Evolutionary conservation across 1,140 invertebrate species (phyloP), one percentile per base, ranked within the genome.

Genomic region (Aphaenogaster rudis): DNA sequence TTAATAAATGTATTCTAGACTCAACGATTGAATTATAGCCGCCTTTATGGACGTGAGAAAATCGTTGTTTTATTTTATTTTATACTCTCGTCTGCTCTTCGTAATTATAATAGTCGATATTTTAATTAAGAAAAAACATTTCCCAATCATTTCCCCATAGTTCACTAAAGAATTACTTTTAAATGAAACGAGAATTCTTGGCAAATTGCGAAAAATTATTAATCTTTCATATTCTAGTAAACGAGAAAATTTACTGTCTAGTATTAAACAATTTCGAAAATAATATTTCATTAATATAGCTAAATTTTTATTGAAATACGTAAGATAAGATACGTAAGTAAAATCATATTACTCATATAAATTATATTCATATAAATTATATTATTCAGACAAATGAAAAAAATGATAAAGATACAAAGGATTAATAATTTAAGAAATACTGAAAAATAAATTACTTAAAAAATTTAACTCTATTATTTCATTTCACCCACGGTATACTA

Each of bases 1-100:
- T 76, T 78, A 80, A 54, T 84, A 39, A 69, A 39, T 50, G 45
- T 50, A 50, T 42, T 54, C 33, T 59, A 78, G 74, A 61, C 11
- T 77, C 52, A 54, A 81, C 9, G 9, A 71, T 71, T 57, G 79
- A 71, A 71, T 54, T 39, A 28, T 66, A 79, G 61, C 36, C 82
- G 36, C n/a, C 45, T 82, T 1, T 48, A 71, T 69, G 48, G 8
- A 54, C 21, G 7, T 63, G 45, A 52, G 1, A n/a, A 57, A 11
- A 45, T 59, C 9, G 21, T 42, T 28, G 28, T 80, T 74, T 71
- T 45, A 48, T 54, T 71, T 81, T 45, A n/a, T 54, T 71, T 81
- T 45, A n/a, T 57, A 28, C 11, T 69, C 17, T 13, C 11, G 80
- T 82, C n/a, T 63, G 13, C 33, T 76, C 8, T 52, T 81, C 1